A percentile compares a stretch with the other conserved stretches of the same genome.
These are phyloP conservation scores for Neoniphon sammara DNA, from an alignment of 2,797 vertebrate genomes.

Conservation along the genomic window DNA sequence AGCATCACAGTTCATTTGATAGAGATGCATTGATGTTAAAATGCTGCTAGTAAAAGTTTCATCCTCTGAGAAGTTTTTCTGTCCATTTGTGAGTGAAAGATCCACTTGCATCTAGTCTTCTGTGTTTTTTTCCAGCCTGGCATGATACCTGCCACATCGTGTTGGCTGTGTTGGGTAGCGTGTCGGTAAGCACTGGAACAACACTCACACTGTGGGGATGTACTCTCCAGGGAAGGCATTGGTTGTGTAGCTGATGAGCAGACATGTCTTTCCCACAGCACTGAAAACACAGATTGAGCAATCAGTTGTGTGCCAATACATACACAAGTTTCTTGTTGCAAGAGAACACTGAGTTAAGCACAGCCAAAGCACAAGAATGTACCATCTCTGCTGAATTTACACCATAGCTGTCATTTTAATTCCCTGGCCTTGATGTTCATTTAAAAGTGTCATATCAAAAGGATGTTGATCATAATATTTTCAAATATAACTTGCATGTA, in stretches of 20 bases:
- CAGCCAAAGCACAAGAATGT: not conserved
- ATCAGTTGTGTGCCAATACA: conserved; percentile 17
- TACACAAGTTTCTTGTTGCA: not conserved
- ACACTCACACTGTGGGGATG: conserved; percentile 92
- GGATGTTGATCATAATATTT: not conserved
- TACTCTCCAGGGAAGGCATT: conserved; percentile 93
- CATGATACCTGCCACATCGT: not conserved
- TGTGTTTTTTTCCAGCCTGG: not conserved
- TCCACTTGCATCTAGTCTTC: not conserved
- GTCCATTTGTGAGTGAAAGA: too few relatives aligned
- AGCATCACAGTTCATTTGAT: too few relatives aligned
- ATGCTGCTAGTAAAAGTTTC: too few relatives aligned
- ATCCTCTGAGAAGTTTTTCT: too few relatives aligned
- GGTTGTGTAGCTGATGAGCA: conserved; percentile 93
- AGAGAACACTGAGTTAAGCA: not conserved
- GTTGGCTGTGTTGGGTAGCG: not conserved
- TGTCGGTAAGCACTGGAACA: not conserved
- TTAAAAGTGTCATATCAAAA: not conserved
- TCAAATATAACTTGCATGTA: not conserved
- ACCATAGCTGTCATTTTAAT: too few relatives aligned
- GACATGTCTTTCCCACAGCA: conserved; percentile 92
- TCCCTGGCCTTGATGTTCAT: not conserved
- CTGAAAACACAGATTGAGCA: conserved; percentile 76
- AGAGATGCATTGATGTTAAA: too few relatives aligned
- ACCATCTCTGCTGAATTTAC: too few relatives aligned